Evolutionary conservation across 2,797 vertebrate species (phyloP).

Genomic region (Helostoma temminkii): DNA sequence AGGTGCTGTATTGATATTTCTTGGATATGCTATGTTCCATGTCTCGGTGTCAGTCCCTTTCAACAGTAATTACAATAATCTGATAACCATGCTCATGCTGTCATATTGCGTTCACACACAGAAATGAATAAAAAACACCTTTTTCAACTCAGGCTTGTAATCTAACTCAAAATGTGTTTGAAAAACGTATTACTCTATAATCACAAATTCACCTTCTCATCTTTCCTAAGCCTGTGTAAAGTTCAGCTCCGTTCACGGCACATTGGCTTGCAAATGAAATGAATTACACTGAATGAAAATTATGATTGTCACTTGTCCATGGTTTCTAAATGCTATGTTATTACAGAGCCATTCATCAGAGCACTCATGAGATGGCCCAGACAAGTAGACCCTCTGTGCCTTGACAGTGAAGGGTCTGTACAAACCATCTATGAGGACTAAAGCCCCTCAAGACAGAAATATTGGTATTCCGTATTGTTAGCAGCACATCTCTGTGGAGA

Average conservation of each 20-base stretch:
- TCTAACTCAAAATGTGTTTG: constrained; percentile 63
- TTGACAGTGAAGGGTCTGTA: constrained; percentile 46
- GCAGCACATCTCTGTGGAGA: constrained; percentile 38
- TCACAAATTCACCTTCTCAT: constrained; percentile 57
- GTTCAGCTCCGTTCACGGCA: constrained; percentile 51
- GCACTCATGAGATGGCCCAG: constrained; percentile 26
- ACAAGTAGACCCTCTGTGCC: constrained; percentile 32
- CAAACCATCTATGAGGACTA: constrained; percentile 30
- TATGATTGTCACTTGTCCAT: constrained; percentile 37
- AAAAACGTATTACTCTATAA: constrained; percentile 64
- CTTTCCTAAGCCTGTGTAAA: constrained; percentile 44
- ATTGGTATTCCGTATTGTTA: constrained; percentile 27
- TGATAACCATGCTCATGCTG: constrained; percentile 40
- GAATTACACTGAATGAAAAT: constrained; percentile 64
- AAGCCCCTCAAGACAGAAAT: constrained; percentile 39
- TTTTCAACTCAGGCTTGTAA: constrained; percentile 57
- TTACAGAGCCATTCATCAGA: constrained; percentile 50
- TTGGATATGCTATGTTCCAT: constrained; percentile 51
- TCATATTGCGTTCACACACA: constrained; percentile 48
- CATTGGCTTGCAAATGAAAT: constrained; percentile 61
- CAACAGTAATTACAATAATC: constrained; percentile 56
- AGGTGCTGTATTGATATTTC: constrained; percentile 71
- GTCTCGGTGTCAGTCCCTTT: constrained; percentile 43
- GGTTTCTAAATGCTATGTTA: constrained; percentile 60
- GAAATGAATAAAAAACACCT: constrained; percentile 40